phyloP scores from a whole-genome alignment of 1,140 invertebrate genomes.

The Drosophila orena region DNA sequence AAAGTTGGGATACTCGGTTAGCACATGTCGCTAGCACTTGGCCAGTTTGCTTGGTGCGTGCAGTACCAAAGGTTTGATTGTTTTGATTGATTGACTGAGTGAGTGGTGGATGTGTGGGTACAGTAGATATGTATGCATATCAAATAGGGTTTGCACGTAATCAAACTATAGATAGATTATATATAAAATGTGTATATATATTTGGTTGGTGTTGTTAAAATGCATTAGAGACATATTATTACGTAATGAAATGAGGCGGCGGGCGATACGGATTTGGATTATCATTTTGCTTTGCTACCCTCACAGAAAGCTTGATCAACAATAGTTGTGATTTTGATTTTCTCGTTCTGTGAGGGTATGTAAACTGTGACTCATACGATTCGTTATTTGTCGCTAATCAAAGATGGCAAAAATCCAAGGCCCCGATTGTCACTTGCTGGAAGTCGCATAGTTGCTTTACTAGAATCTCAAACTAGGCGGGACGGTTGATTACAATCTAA shows the following conservation, averaged over 20 bases:
- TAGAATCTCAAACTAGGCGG: not conserved
- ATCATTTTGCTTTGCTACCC: constrained; percentile 36
- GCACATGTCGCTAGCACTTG: constrained; percentile 40
- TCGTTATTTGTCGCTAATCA: constrained; percentile 18
- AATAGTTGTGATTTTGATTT: not conserved
- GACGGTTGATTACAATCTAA: constrained; percentile 7
- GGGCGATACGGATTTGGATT: constrained; percentile 71
- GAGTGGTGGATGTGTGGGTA: constrained; percentile 64
- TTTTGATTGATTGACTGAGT: constrained; percentile 64
- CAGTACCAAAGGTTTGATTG: constrained; percentile 74
- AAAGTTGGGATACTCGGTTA: constrained; percentile 57
- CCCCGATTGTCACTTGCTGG: constrained; percentile 8
- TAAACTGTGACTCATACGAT: constrained; percentile 43
- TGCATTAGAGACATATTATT: constrained; percentile 80
- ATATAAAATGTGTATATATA: constrained; percentile 53
- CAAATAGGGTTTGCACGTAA: constrained; percentile 53
- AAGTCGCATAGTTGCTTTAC: not conserved
- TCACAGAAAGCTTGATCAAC: constrained; percentile 18
- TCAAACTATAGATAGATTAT: constrained; percentile 59
- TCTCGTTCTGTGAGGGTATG: constrained; percentile 27
- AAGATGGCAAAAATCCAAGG: constrained; percentile 50
- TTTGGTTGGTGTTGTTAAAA: constrained; percentile 67
- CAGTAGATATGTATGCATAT: constrained; percentile 59
- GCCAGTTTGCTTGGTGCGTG: constrained; percentile 67
- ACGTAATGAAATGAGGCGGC: constrained; percentile 81